Evolutionary conservation across 2,888 invertebrate genomes (phyloP), one percentile per base, ranked within the genome.

Genomic region (Agrypnus murinus): DNA sequence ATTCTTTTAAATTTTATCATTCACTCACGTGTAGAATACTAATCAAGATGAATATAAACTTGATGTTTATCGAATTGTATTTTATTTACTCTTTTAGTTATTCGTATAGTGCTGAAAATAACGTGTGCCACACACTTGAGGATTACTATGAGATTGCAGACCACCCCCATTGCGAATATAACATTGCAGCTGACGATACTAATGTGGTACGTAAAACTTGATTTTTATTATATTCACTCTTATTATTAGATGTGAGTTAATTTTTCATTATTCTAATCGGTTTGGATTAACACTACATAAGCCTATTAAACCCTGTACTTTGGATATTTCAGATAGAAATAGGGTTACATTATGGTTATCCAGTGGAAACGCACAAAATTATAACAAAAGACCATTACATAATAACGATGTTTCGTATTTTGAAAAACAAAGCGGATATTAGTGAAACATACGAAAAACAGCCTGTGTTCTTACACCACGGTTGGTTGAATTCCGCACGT

Each of bases 391-490:
- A 83, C 72, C 81, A 79, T 10, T 83, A 79, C 60, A 80, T 82
- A 43, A 71, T 83, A 25, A 77, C 77, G 3, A 74, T 38, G 14
- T 36, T 57, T 57, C 8, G 57, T 5, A 57, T 57, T n/a, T n/a
- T n/a, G n/a, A n/a, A n/a, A n/a, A n/a, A n/a, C n/a, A n/a, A n/a
- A n/a, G n/a, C n/a, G n/a, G n/a, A n/a, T n/a, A n/a, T n/a, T n/a
- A n/a, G n/a, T n/a, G n/a, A n/a, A n/a, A n/a, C n/a, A n/a, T n/a
- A n/a, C n/a, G n/a, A n/a, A 25, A 19, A 19, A 58, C 10, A 17
- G 2, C 58, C 58, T 1, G 58, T 85, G n/a, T 84, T 83, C 73
- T 71, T 85, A 32, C 84, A 84, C 65, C 85, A 84, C 71, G 85
- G 84, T n/a, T 59, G 40, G 31, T 40, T 55, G 31, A 32, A 15